Percentiles rank a stretch among this genome's conserved stretches.
These are phyloP conservation scores for Heteromurus nitidus DNA, from an alignment of 2,888 invertebrate species.

Conservation along the genomic window DNA sequence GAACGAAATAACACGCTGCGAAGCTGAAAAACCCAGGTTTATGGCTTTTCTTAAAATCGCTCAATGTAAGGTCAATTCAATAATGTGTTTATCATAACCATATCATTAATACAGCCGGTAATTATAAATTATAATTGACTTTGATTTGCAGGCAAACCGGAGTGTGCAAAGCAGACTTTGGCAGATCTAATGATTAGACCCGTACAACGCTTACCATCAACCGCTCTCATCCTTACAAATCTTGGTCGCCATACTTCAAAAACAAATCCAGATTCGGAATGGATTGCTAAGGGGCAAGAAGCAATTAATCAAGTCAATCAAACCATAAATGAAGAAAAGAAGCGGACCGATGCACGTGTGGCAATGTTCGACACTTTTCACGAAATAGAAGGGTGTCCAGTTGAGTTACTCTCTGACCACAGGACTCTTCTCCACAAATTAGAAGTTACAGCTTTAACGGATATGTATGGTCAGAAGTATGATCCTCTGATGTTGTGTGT, in stretches of 20 bases:
- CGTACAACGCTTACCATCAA: constrained; percentile 97
- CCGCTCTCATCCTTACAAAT: constrained; percentile 95
- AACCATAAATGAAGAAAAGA: constrained; percentile 97
- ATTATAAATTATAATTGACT: not conserved
- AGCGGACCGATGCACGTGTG: constrained; percentile 95
- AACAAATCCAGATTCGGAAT: constrained; percentile 84
- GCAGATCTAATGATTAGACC: constrained; percentile 98
- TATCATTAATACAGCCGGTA: not conserved
- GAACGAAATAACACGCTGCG: constrained; percentile 92
- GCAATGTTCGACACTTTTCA: constrained; percentile 98
- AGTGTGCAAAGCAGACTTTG: constrained; percentile 96
- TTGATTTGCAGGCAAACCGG: constrained; percentile 80
- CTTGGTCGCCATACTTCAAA: constrained; percentile 93
- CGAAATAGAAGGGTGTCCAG: constrained; percentile 86
- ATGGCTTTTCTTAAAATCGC: constrained; percentile 98
- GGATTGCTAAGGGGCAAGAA: constrained; percentile 70
- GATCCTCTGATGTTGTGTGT: constrained; percentile 70
- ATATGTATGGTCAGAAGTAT: constrained; percentile 69
- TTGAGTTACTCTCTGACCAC: constrained; percentile 71
- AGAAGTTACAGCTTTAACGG: constrained; percentile 69
- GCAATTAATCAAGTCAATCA: constrained; percentile 83
- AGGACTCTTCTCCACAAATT: constrained; percentile 68
- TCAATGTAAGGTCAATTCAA: constrained; percentile 82
- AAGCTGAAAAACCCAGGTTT: constrained; percentile 94
- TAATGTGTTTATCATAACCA: too few species aligned